Conservation (phyloP, 2,113 vertebrate genomes). For the Odocoileus virginianus region DNA sequence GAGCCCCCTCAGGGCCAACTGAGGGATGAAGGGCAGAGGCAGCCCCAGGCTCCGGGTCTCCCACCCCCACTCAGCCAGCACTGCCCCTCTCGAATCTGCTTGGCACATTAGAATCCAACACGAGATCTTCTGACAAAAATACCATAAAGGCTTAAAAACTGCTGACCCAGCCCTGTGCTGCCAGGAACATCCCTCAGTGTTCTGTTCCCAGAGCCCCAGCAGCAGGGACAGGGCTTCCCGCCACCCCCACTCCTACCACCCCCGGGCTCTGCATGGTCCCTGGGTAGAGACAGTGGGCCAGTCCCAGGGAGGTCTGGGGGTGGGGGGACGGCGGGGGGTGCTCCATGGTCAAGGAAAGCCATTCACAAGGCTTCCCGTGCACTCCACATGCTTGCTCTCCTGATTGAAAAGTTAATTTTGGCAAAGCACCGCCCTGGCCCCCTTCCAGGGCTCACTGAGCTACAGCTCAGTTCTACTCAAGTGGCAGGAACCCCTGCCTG, state of each 20-base stretch:
- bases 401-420: not conserved
- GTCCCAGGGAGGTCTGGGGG: not conserved
- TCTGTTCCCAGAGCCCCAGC: not conserved
- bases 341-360: not conserved
- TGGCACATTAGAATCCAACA: not conserved
- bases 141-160: not conserved
- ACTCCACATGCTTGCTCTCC: not conserved
- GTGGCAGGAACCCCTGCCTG: not conserved
- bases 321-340: accelerated
- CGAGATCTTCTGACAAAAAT: not conserved
- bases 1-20: accelerated
- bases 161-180: not conserved
- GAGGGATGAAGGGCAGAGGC: not conserved
- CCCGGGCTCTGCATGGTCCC: not conserved
- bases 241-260: not conserved
- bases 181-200: no score
- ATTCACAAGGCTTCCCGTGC: not conserved
- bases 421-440: not conserved
- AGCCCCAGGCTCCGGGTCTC: not conserved
- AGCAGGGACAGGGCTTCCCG: not conserved
- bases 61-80: not conserved
- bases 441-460: no score
- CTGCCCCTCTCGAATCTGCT: not conserved
- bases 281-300: not conserved
- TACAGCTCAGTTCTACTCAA: not conserved